Evolutionary conservation across 2,797 vertebrate genomes (phyloP).

Genomic region (Hephaestus fuliginosus): DNA sequence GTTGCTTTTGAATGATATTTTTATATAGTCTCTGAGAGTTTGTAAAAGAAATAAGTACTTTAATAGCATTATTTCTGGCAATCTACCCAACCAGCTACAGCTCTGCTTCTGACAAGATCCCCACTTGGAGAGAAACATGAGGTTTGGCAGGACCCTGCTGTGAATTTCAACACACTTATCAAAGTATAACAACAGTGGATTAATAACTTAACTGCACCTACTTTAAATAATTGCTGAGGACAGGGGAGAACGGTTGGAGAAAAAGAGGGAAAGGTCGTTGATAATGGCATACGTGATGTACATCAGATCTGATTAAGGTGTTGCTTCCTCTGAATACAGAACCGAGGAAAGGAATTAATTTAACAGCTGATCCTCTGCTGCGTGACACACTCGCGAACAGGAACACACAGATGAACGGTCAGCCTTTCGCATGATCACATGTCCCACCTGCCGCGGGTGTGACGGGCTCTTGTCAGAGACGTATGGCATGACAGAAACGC

Average conservation of each 20-base stretch:
- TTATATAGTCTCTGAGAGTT: neutral
- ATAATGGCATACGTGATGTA: slow-evolving; percentile 43
- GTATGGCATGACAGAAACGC: neutral
- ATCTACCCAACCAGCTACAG: slow-evolving; percentile 14
- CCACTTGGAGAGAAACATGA: slow-evolving; percentile 17
- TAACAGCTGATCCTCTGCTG: slow-evolving; percentile 18
- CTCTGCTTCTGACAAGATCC: slow-evolving; percentile 19
- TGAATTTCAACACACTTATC: slow-evolving; percentile 47
- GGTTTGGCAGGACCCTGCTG: slow-evolving; percentile 38
- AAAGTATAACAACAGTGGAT: slow-evolving; percentile 43
- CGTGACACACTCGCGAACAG: neutral
- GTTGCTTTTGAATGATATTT: neutral
- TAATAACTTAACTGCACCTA: slow-evolving; percentile 89
- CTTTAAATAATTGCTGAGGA: slow-evolving; percentile 85
- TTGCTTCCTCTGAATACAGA: slow-evolving; percentile 43
- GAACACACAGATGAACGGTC: neutral
- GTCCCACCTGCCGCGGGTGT: neutral
- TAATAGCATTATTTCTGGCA: slow-evolving; percentile 13
- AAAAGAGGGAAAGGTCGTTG: slow-evolving; percentile 45
- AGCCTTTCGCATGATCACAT: neutral
- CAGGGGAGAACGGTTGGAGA: slow-evolving; percentile 51
- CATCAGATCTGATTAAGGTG: slow-evolving; percentile 43
- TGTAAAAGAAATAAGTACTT: slow-evolving; percentile 21
- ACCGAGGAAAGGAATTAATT: slow-evolving; percentile 5
- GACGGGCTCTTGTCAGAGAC: neutral